phyloP scores from a whole-genome alignment of 2,113 vertebrate species.

The Dicerorhinus sumatrensis region DNA sequence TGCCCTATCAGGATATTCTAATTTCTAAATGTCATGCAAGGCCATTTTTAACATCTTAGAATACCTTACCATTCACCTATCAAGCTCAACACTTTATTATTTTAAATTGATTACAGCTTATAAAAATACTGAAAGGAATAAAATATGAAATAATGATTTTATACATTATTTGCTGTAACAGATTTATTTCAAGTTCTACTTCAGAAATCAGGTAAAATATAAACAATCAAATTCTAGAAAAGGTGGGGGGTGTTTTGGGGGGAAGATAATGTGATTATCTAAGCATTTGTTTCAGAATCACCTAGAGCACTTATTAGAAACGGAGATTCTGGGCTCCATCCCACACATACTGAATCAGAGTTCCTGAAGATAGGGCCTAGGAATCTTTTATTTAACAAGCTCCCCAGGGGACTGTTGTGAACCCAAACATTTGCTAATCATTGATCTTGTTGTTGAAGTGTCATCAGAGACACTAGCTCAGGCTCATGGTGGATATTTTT shows the following conservation, averaged over 20 bases:
- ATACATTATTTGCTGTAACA: neutral
- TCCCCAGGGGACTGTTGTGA: neutral
- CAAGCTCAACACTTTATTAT: neutral
- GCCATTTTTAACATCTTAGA: neutral
- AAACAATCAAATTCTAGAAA: slow-evolving; percentile 19
- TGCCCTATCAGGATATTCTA: neutral
- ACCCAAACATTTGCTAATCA: neutral
- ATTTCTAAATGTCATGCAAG: slow-evolving; percentile 32
- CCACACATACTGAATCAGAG: neutral
- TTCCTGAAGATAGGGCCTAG: neutral
- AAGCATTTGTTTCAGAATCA: neutral
- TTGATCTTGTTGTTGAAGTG: neutral
- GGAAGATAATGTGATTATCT: neutral
- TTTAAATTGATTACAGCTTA: slow-evolving; percentile 10
- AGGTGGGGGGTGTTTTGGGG: accelerated
- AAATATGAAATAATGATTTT: neutral
- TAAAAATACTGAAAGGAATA: neutral
- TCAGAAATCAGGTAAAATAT: neutral
- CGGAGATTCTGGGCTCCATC: neutral
- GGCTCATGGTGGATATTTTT: neutral
- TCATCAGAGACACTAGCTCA: neutral
- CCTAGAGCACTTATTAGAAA: neutral
- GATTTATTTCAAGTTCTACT: slow-evolving; percentile 19
- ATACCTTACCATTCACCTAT: neutral
- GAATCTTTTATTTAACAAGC: neutral